Conservation (phyloP, 2,888 invertebrate species). For the Calliphora vomitoria region DNA sequence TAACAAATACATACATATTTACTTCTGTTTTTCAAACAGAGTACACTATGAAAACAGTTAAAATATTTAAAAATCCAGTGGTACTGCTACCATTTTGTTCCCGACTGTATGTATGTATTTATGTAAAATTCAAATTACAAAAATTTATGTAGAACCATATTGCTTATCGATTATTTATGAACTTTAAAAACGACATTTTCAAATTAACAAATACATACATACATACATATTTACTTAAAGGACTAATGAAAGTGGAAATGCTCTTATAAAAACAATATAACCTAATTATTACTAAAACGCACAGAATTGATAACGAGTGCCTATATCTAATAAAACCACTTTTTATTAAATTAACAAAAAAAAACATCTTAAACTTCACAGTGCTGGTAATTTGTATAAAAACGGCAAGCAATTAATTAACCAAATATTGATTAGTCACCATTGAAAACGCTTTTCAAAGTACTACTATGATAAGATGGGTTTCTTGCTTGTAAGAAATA, state of each 20-base stretch:
- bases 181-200: too few relatives aligned
- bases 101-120: too few relatives aligned
- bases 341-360: background rate
- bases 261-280: background rate
- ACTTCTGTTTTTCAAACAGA: too few relatives aligned
- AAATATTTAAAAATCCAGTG: too few relatives aligned
- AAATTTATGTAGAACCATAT: too few relatives aligned
- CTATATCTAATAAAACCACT: too few relatives aligned
- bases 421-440: constrained; percentile 15
- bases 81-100: too few relatives aligned
- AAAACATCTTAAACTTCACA: background rate
- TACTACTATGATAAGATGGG: background rate
- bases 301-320: too few relatives aligned
- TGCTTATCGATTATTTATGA: too few relatives aligned
- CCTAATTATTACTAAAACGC: background rate
- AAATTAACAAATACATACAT: too few relatives aligned
- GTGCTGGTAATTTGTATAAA: background rate
- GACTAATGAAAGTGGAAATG: background rate
- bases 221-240: background rate
- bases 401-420: background rate
- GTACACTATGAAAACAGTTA: too few relatives aligned
- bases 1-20: background rate
- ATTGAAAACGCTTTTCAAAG: background rate
- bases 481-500: background rate
- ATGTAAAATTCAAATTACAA: too few relatives aligned